Base-by-base conservation (phyloP, 1,140 invertebrate genomes). In the Rhizoglyphus robini region DNA sequence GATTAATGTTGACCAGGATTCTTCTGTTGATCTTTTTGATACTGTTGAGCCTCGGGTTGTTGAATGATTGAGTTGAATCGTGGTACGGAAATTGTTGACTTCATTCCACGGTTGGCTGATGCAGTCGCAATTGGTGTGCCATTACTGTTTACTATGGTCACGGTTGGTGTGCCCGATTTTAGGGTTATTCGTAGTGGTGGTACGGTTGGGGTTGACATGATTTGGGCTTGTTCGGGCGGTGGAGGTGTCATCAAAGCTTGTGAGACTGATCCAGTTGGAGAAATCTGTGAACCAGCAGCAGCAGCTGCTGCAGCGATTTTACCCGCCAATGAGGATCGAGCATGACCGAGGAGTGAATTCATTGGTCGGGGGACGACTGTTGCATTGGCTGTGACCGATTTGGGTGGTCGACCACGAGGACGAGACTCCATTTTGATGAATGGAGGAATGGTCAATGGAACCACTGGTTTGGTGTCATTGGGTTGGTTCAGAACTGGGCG, bases 341-440 rank as follows among this genome's bases (percentile, higher is more conserved):
- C 51, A 25, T 11, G 95, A 8, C 51, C 51, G 23, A 54, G 29
- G 8, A 54, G n/a, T 34, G 15, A 20, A 54, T 54, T 60, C 15
- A 31, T 15, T 34, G 51, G 51, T 20, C 51, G 5, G 5, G 51
- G 51, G 29, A 29, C 5, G 27, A 61, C 46, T 18, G 59, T 27
- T 8, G 32, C 59, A 11, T 49, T 29, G 11, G 15, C 59, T 8
- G 59, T 47, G 23, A 61, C 15, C 46, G 20, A 65, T 71, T 48
- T 70, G 69, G 29, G 63, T 88, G 11, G 51, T 11, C 51, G 51
- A 11, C 51, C 51, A 11, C 51, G 23, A 11, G 51, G 51, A 32
- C 51, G 51, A 8, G 51, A 11, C 23, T 54, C 51, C 51, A 54
- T 20, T 23, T 54, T 54, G 8, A 54, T 46, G 41, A 15, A 23